Percentiles rank a stretch among this genome's conserved stretches.
Evolutionary conservation across 1,140 invertebrate species (phyloP).

Genomic region (Episyrphus balteatus): DNA sequence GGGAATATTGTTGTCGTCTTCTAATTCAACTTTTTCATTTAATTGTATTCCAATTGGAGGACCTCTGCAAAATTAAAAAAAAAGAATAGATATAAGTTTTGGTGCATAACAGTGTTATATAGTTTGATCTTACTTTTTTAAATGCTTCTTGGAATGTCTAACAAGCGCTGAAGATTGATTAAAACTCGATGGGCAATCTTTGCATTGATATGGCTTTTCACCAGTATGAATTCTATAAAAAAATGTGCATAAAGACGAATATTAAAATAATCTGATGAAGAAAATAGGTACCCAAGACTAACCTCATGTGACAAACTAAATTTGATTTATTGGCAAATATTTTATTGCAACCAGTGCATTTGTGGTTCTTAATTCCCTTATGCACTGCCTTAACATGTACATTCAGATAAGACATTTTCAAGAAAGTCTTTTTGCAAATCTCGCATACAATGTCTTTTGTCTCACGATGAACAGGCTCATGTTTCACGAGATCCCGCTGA

Average conservation of each 20-base stretch:
- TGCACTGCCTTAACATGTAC: conserved; percentile 9
- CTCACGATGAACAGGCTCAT: conserved; percentile 5
- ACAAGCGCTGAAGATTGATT: conserved; percentile 10
- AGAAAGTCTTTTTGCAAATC: conserved; percentile 9
- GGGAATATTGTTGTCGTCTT: no score
- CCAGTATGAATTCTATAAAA: conserved; percentile 9
- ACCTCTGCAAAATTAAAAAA: no score
- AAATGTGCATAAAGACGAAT: background rate
- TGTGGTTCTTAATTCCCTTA: conserved; percentile 5
- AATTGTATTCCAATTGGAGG: no score
- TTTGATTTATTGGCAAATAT: conserved; percentile 11
- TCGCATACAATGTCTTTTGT: conserved; percentile 6
- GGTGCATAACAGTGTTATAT: background rate
- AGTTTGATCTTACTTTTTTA: conserved; percentile 3
- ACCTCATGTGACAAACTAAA: conserved; percentile 10
- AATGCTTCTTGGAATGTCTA: conserved; percentile 11
- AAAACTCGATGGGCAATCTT: conserved; percentile 9
- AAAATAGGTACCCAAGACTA: background rate
- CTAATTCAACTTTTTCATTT: no score
- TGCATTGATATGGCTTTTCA: conserved; percentile 11
- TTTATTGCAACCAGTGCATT: conserved; percentile 10
- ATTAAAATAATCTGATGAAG: background rate
- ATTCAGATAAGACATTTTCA: conserved; percentile 8
- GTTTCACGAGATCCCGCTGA: conserved; percentile 4
- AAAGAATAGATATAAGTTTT: no score